Evolutionary conservation across 2,888 invertebrate species (phyloP), one percentile per base, ranked within the genome.

Genomic region (Nymphalis c-album): DNA sequence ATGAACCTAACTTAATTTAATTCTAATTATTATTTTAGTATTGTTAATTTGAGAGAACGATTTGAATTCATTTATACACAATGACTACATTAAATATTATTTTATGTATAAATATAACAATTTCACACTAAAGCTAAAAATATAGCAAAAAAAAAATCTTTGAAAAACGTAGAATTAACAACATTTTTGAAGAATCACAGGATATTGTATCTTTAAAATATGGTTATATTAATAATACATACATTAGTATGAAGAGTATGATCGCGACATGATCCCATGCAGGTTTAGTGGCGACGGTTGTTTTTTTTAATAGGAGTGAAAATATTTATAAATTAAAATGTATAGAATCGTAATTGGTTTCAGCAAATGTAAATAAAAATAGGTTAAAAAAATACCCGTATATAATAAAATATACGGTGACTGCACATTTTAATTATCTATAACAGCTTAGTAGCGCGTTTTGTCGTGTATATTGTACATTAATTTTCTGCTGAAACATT

Each of bases 401-500:
- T 67, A 68, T 63, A 66, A 63, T 64, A 66, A 71, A 51, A 47
- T 45, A 8, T 66, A 67, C 62, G 63, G 58, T 68, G 51, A 66
- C 59, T 64, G 63, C 40, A 60, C 63, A 61, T 45, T 55, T 40
- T 64, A n/a, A 17, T n/a, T 64, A 45, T 16, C 16, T 55, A 35
- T 18, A 40, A 57, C 57, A 35, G 18, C 57, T 40, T 40, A 31
- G 13, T 40, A 53, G 55, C 55, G 58, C 51, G 35, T 58, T 53
- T 57, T 45, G 26, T 64, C 60, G 48, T 67, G 40, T 18, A 48
- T 63, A 62, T 26, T 65, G 53, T 64, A 64, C 35, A 67, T 69
- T 71, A 55, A 48, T 55, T 71, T 69, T 60, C 65, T 60, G 69
- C 65, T 50, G 26, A 61, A 61, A 51, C 63, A 70, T 74, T 57